phyloP scores from a whole-genome alignment of 2,113 vertebrate species.

The Microtus ochrogaster region DNA sequence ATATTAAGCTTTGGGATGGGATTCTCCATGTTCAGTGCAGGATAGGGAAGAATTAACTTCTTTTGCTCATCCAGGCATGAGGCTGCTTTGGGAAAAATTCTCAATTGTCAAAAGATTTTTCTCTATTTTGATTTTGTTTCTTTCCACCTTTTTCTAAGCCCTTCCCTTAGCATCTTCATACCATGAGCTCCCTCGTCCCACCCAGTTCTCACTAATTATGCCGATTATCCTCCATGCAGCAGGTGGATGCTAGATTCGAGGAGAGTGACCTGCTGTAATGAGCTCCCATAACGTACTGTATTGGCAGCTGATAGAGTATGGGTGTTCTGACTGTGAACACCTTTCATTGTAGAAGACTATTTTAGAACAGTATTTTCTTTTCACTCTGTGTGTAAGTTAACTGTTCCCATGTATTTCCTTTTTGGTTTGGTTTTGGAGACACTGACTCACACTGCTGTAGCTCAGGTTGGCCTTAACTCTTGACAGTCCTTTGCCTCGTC shows the following conservation, averaged over 20 bases:
- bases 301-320: not conserved
- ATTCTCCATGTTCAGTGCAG: not conserved
- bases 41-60: not conserved
- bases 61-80: not conserved
- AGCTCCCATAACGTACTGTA: not conserved
- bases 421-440: not conserved
- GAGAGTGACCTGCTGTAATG: not conserved
- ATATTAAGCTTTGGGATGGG: not conserved
- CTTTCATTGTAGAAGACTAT: not conserved
- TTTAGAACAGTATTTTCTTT: constrained; percentile 8
- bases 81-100: not conserved
- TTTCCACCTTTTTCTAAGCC: not conserved
- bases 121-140: constrained; percentile 19
- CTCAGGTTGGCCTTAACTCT: not conserved
- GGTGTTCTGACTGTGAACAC: constrained; percentile 1
- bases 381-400: not conserved
- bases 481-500: not conserved
- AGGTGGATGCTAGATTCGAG: not conserved
- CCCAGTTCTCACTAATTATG: not conserved
- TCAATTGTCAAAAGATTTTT: not conserved
- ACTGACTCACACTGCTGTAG: not conserved
- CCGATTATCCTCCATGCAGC: not conserved
- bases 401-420: constrained; percentile 1
- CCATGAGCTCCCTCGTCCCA: not conserved
- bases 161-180: not conserved